Conservation (phyloP, 92 coral and sea anemone species). For the Parazoanthus atlanticus region DNA sequence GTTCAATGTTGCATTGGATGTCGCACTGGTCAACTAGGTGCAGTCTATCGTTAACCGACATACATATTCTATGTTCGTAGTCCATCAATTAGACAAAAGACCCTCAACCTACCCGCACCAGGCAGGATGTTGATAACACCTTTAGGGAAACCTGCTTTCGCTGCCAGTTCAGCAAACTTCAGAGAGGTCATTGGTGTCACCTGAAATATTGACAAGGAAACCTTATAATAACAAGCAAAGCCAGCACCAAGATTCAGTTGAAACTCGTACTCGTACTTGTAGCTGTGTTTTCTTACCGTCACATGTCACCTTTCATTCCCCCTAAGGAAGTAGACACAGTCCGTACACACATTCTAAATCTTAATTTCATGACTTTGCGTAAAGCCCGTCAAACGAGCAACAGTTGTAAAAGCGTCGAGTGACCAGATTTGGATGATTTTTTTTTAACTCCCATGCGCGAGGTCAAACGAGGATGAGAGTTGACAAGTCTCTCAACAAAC, state of each 20-base stretch:
- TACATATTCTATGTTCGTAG: neutral
- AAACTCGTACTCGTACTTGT: neutral
- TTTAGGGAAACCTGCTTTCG: conserved; percentile 95
- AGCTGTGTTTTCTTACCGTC: neutral
- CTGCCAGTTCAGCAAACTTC: conserved; percentile 95
- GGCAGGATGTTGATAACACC: conserved; percentile 97
- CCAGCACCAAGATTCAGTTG: neutral
- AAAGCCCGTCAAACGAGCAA: no score
- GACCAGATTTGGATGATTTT: no score
- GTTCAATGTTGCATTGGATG: no score
- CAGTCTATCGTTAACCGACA: no score
- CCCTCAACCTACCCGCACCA: conserved; percentile 81
- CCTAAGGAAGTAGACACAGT: no score
- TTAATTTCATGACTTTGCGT: neutral
- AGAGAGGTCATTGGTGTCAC: conserved; percentile 98
- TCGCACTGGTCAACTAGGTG: no score
- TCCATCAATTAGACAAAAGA: no score
- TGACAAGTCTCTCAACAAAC: no score
- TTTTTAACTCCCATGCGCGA: no score
- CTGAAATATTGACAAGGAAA: conserved; percentile 37
- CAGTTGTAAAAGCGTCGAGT: no score
- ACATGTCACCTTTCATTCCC: neutral
- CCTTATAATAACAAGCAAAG: neutral
- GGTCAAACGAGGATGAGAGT: no score
- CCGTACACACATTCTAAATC: neutral